These are phyloP conservation scores for Protobothrops mucrosquamatus DNA, from an alignment of 2,113 vertebrate genomes.

Conservation along the genomic window DNA sequence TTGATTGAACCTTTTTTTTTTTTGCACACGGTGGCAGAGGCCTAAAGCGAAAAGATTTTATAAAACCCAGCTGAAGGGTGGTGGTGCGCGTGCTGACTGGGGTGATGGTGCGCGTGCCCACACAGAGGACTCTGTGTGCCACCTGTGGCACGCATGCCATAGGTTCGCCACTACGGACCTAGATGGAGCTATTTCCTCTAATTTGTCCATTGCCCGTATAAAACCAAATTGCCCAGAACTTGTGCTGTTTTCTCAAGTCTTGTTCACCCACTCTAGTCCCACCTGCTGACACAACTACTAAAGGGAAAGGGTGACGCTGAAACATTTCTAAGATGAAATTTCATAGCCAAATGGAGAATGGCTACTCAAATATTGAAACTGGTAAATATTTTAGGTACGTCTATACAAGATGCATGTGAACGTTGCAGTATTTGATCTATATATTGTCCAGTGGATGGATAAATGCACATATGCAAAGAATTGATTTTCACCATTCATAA, in stretches of 20 bases:
- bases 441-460: neutral
- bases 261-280: neutral
- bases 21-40: no score
- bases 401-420: neutral
- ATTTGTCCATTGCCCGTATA: neutral
- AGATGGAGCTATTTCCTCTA: neutral
- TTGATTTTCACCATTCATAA: slow-evolving; percentile 27
- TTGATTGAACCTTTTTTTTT: no score
- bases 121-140: no score
- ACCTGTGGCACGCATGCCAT: no score
- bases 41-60: no score
- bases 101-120: no score
- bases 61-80: no score
- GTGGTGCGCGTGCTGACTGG: no score
- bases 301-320: neutral
- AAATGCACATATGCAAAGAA: neutral
- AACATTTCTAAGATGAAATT: neutral
- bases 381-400: neutral
- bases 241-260: neutral
- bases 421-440: neutral
- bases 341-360: neutral
- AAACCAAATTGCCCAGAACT: neutral
- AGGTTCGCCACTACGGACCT: no score
- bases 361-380: slow-evolving; percentile 4
- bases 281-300: neutral